Conservation (phyloP, 2,113 vertebrate genomes). For the Perca schrenkii region DNA sequence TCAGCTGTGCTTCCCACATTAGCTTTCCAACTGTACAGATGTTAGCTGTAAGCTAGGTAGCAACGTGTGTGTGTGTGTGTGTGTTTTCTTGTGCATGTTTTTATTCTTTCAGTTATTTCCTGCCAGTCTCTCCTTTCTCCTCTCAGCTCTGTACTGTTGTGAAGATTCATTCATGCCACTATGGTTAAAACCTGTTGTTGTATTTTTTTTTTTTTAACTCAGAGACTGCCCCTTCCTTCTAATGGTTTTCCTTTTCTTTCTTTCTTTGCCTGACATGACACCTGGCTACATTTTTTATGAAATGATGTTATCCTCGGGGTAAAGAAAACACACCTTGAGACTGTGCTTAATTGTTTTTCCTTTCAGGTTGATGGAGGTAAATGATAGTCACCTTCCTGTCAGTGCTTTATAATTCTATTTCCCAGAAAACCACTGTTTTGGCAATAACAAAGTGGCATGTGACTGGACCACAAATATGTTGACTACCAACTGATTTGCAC, state of each 20-base stretch:
- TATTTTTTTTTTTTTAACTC: not conserved
- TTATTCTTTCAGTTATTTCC: not conserved
- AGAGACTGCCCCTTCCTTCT: not conserved
- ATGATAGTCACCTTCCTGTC: slow-evolving; percentile 11
- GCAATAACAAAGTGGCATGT: slow-evolving; percentile 14
- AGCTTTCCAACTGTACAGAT: not conserved
- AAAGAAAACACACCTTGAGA: not conserved
- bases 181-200: not conserved
- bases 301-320: not conserved
- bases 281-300: not conserved
- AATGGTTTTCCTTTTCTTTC: not conserved
- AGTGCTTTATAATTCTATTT: not conserved
- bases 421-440: slow-evolving; percentile 23
- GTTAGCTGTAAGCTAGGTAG: not conserved
- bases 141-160: not conserved
- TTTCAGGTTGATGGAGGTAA: not conserved
- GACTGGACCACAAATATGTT: slow-evolving; percentile 48
- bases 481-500: slow-evolving; percentile 45
- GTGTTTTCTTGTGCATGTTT: not conserved
- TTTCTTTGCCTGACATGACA: not conserved
- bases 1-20: not conserved
- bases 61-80: not conserved
- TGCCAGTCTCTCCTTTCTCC: not conserved
- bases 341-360: not conserved
- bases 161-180: not conserved